Evolutionary conservation across 2,888 invertebrate genomes (phyloP).

Genomic region (Salpingus planirostris): DNA sequence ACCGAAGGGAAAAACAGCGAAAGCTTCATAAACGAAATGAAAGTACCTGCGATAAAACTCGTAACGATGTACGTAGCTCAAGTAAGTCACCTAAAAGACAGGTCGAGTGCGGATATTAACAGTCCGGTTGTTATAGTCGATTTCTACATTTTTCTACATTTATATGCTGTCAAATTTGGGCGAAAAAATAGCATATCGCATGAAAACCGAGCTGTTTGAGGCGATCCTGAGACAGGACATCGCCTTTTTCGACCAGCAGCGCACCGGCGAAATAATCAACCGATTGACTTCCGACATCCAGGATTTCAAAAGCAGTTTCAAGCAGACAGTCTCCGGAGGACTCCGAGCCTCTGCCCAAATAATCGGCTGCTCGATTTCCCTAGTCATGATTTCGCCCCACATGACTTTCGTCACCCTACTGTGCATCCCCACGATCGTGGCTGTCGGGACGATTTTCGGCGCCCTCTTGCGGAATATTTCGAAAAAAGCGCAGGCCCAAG

Average conservation of each 20-base stretch:
- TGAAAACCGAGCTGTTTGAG: conserved; percentile 74
- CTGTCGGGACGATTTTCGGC: conserved; percentile 78
- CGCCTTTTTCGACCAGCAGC: conserved; percentile 81
- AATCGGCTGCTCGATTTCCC: conserved; percentile 63
- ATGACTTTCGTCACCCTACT: conserved; percentile 76
- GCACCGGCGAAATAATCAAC: conserved; percentile 87
- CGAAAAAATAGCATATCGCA: conserved; percentile 72
- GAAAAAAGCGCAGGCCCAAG: conserved; percentile 73
- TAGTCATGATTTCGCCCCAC: conserved; percentile 83
- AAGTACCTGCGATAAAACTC: conserved; percentile 57
- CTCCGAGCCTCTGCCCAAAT: conserved; percentile 81
- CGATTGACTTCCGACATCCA: conserved; percentile 89
- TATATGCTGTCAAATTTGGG: conserved; percentile 79
- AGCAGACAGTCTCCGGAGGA: conserved; percentile 87
- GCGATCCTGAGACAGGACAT: conserved; percentile 82
- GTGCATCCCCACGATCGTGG: conserved; percentile 78
- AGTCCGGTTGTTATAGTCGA: too few relatives aligned
- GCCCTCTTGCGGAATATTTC: conserved; percentile 67
- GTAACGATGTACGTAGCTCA: conserved; percentile 63
- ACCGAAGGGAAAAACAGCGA: conserved; percentile 43
- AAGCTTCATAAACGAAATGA: conserved; percentile 54
- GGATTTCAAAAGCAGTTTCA: conserved; percentile 95
- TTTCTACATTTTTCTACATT: conserved; percentile 86
- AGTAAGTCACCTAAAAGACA: conserved; percentile 41
- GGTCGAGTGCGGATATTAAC: too few relatives aligned